Conservation (phyloP, 2,797 vertebrate species). For the Cetoscarus ocellatus region DNA sequence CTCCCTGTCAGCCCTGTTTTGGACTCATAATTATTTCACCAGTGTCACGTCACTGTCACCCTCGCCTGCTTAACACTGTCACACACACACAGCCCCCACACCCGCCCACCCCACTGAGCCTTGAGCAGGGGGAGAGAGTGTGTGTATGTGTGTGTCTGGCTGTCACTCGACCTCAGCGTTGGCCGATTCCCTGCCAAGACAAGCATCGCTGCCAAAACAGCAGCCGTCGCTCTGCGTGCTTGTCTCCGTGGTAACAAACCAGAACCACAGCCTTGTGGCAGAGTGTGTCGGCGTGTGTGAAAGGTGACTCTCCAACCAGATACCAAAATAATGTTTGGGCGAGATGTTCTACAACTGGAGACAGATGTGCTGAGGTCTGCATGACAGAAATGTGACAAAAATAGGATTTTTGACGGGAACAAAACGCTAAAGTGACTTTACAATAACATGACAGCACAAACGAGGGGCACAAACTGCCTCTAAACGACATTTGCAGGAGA, state of each 20-base stretch:
- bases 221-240: conserved; percentile 54
- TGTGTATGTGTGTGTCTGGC: conserved; percentile 54
- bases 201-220: conserved; percentile 74
- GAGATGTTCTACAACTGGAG: conserved; percentile 55
- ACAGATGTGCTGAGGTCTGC: conserved; percentile 50
- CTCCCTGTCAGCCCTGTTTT: conserved; percentile 99
- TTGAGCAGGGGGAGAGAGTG: conserved; percentile 49
- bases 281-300: conserved; percentile 42
- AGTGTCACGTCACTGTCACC: conserved; percentile 99
- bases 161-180: conserved; percentile 86
- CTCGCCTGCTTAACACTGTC: conserved; percentile 92
- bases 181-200: conserved; percentile 84
- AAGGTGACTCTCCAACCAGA: conserved; percentile 59
- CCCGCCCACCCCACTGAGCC: conserved; percentile 77
- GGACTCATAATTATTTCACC: conserved; percentile 99
- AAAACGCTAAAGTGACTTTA: neutral
- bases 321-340: conserved; percentile 61
- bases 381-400: conserved; percentile 14
- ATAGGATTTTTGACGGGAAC: conserved; percentile 8
- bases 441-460: conserved; percentile 1
- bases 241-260: conserved; percentile 75
- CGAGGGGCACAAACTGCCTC: too few relatives aligned
- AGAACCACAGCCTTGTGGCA: conserved; percentile 66
- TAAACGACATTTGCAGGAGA: too few relatives aligned
- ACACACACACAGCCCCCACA: conserved; percentile 47